Base-by-base conservation (phyloP, 35 echinoderm and acorn worm species). In the Eucidaris tribuloides region DNA sequence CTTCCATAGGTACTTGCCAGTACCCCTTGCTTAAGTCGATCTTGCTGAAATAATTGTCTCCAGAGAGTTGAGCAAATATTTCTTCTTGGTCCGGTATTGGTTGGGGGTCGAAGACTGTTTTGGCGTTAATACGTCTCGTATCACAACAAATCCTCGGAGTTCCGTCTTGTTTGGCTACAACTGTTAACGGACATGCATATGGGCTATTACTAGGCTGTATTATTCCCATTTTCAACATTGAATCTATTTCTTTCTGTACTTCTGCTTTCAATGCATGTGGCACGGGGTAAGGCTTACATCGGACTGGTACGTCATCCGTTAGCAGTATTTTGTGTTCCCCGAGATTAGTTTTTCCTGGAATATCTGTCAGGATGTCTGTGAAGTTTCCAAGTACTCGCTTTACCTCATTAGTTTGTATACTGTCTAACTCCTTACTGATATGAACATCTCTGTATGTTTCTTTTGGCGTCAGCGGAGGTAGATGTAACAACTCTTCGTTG, bases 21-120 rank as follows among this genome's bases (percentile, higher is more conserved):
- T 89, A 89, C 3, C 87, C 87, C 39, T 89, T 89, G 45, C 19
- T 71, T 29, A 89, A 44, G 44, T 89, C 80, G 28, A 89, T 84
- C 79, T 89, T 89, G 72, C 33, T 62, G 42, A 84, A 89, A 27
- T 65, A 84, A 19, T 9, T 13, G 30, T 44, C 87, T 7, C 72
- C 7, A 7, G 54, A 4, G 20, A 89, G 59, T 33, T 65, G 36
- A 11, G 87, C 41, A 40, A 89, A 86, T 35, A 89, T 42, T 74
- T 89, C 62, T 14, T 84, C 87, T 45, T 50, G 28, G 83, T 77
- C 27, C 5, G 86, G 78, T 46, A 89, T 65, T 30, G 79, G 86
- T 37, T 89, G 77, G 9, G 79, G 7, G 30, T 89, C 87, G 58
- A 83, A 83, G 19, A 84, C 34, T 32, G 65, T 62, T 1, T 50